Percentiles rank a stretch among this genome's conserved stretches.
Conservation (phyloP, 2,113 vertebrate species). For the Girardinichthys multiradiatus region DNA sequence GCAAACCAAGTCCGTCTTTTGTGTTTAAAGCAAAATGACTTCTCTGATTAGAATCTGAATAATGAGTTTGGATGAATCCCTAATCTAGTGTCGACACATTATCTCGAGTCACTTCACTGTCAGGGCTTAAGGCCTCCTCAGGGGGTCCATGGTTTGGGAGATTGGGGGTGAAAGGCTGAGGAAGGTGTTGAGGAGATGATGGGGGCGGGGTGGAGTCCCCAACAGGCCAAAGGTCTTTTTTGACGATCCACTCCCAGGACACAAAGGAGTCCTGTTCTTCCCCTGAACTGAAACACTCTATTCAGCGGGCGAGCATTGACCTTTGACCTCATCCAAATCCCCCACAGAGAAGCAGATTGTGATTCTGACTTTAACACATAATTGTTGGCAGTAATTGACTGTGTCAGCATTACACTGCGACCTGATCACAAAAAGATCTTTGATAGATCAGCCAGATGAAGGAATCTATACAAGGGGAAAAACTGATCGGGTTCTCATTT, state of each 20-base stretch:
- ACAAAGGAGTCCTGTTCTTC: constrained; percentile 62
- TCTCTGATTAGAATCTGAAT: constrained; percentile 11
- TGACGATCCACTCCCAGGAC: constrained; percentile 64
- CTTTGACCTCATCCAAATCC: constrained; percentile 4
- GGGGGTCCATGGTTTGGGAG: constrained; percentile 12
- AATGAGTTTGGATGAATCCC: constrained; percentile 11
- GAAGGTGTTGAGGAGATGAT: constrained; percentile 31
- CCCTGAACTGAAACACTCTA: constrained; percentile 29
- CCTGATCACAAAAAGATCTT: neutral
- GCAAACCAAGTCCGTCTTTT: neutral
- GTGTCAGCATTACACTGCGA: neutral
- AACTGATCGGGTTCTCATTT: too few species aligned
- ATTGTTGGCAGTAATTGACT: constrained; percentile 15
- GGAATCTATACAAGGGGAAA: too few species aligned
- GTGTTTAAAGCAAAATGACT: neutral
- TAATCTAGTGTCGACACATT: constrained; percentile 39
- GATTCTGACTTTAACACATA: constrained; percentile 18
- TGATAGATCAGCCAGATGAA: neutral
- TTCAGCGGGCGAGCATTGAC: constrained; percentile 34
- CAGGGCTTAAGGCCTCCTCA: constrained; percentile 21
- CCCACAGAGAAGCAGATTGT: constrained; percentile 23
- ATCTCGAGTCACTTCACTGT: constrained; percentile 39
- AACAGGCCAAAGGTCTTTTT: constrained; percentile 58
- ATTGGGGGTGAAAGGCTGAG: constrained; percentile 51
- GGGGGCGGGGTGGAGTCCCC: constrained; percentile 43